Conservation (phyloP, 1,140 invertebrate species). For the Drosophila simulans region DNA sequence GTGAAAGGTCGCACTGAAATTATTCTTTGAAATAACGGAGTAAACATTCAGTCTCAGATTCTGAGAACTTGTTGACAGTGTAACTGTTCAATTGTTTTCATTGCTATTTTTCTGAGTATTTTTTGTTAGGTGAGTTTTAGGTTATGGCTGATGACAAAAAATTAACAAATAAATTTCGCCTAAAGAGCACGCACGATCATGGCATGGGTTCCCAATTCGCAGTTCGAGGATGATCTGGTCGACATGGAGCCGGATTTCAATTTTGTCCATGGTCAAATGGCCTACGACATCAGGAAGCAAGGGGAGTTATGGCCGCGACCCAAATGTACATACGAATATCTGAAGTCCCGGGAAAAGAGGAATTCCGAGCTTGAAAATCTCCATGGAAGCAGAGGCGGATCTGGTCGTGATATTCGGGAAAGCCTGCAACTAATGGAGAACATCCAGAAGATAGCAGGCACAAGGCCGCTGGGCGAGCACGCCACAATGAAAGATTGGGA, state of each 20-base stretch:
- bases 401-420: conserved; percentile 28
- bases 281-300: conserved; percentile 34
- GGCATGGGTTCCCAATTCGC: conserved; percentile 67
- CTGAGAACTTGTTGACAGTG: background rate
- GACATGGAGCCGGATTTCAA: conserved; percentile 55
- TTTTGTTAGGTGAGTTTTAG: conserved; percentile 5
- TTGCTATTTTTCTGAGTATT: background rate
- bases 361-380: conserved; percentile 33
- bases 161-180: conserved; percentile 13
- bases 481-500: conserved; percentile 69
- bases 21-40: background rate
- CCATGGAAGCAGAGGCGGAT: background rate
- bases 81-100: conserved; percentile 2
- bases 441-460: conserved; percentile 67
- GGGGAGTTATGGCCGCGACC: conserved; percentile 46
- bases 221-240: conserved; percentile 74
- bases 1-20: background rate
- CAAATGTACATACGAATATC: conserved; percentile 42
- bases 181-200: conserved; percentile 23
- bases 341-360: conserved; percentile 10
- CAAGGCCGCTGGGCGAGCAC: conserved; percentile 66
- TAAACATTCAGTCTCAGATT: background rate
- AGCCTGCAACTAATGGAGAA: conserved; percentile 63
- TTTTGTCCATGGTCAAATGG: conserved; percentile 53
- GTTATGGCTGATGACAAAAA: conserved; percentile 4